Conservation (phyloP, 2,113 vertebrate species). For the Siniperca knerii region DNA sequence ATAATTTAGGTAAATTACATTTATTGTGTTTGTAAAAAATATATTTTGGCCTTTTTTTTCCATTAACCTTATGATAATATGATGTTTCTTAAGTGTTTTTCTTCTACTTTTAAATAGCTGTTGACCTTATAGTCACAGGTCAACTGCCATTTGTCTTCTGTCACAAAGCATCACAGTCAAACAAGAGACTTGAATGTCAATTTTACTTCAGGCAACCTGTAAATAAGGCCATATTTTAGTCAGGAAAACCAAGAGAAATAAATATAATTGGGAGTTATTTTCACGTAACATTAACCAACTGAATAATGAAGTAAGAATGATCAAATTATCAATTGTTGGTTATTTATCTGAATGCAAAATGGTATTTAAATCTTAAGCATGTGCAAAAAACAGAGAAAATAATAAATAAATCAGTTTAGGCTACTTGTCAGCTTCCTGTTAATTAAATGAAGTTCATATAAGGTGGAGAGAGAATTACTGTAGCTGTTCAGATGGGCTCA, state of each 20-base stretch:
- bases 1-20: too few species aligned
- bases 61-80: not conserved
- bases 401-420: constrained; percentile 42
- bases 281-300: constrained; percentile 33
- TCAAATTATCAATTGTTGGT: not conserved
- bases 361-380: constrained; percentile 4
- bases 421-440: constrained; percentile 40
- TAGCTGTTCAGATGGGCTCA: constrained; percentile 62
- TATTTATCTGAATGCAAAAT: constrained; percentile 24
- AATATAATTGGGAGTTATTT: not conserved
- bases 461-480: constrained; percentile 64
- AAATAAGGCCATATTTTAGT: not conserved
- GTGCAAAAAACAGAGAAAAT: constrained; percentile 35
- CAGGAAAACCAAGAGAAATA: not conserved
- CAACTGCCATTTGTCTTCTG: constrained; percentile 9
- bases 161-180: constrained; percentile 27
- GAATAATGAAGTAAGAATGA: constrained; percentile 15
- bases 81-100: not conserved
- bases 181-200: not conserved
- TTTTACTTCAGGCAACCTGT: not conserved
- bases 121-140: not conserved
- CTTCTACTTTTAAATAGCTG: not conserved
- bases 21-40: not conserved
- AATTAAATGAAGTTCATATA: constrained; percentile 59
- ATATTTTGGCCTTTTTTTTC: not conserved